Conservation (phyloP, 2,113 vertebrate species). For the Potamarius usumacintae region DNA sequence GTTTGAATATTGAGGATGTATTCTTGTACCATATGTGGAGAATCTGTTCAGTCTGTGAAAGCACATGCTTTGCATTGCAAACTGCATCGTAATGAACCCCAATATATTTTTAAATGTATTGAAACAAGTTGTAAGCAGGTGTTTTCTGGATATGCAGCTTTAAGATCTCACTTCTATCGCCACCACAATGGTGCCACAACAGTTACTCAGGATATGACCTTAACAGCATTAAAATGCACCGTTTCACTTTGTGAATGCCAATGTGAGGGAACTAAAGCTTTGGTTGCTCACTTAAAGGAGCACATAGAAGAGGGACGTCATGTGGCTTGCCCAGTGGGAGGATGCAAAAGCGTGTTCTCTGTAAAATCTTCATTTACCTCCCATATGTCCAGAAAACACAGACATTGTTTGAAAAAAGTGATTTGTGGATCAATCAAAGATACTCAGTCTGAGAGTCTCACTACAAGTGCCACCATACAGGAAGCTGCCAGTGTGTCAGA, state of each 20-base stretch:
- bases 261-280: slow-evolving; percentile 28
- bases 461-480: background rate
- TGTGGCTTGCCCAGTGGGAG: background rate
- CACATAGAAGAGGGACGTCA: slow-evolving; percentile 26
- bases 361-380: too few species aligned
- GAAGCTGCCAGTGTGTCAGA: too few species aligned
- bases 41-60: background rate
- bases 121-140: slow-evolving; percentile 10
- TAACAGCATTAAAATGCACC: slow-evolving; percentile 23
- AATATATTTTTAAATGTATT: slow-evolving; percentile 32
- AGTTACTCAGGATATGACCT: background rate
- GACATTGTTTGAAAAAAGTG: background rate
- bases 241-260: slow-evolving; percentile 35
- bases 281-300: slow-evolving; percentile 35
- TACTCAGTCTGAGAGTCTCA: background rate
- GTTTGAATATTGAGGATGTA: background rate
- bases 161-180: slow-evolving; percentile 44
- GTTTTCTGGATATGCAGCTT: slow-evolving; percentile 36
- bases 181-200: background rate
- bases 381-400: background rate
- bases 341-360: background rate
- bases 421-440: background rate
- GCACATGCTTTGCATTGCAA: slow-evolving; percentile 32
- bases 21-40: background rate
- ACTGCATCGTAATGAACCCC: slow-evolving; percentile 44